Conservation (phyloP, 2,113 vertebrate species). For the Clarias batrachus region DNA sequence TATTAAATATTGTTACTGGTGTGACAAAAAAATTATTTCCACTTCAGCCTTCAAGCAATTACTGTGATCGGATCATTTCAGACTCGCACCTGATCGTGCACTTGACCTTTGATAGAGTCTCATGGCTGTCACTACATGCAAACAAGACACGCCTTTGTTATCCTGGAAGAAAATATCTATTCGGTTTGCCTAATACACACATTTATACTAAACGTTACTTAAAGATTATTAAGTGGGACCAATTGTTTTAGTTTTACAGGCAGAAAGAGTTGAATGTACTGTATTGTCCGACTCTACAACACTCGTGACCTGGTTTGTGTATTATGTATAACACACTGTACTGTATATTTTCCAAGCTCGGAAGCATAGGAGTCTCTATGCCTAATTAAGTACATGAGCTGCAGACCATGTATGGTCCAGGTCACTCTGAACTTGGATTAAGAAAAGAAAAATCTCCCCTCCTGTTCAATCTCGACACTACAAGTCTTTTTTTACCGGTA, state of each 20-base stretch:
- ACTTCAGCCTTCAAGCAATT: not conserved
- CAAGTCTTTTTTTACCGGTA: slow-evolving; percentile 28
- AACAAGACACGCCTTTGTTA: not conserved
- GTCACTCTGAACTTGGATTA: slow-evolving; percentile 47
- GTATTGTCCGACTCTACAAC: not conserved
- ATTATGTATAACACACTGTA: not conserved
- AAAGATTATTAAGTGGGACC: not conserved
- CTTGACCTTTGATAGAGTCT: not conserved
- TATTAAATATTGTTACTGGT: not conserved
- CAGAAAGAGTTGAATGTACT: not conserved
- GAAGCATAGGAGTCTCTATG: not conserved
- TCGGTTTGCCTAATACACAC: not conserved
- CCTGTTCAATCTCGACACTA: slow-evolving; percentile 48
- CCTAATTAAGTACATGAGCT: slow-evolving; percentile 1
- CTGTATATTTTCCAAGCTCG: not conserved
- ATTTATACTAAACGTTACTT: too few species aligned
- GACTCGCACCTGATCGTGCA: not conserved
- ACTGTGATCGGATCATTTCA: not conserved
- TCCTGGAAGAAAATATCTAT: not conserved
- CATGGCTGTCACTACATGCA: not conserved
- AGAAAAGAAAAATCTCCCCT: not conserved
- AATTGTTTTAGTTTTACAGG: not conserved
- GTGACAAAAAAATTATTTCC: not conserved
- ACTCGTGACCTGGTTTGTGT: not conserved
- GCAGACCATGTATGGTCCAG: slow-evolving; percentile 11